A percentile compares a stretch with the other conserved stretches of the same genome.
These are phyloP conservation scores for Novumbra hubbsi DNA, from an alignment of 2,797 vertebrate genomes.

Conservation along the genomic window DNA sequence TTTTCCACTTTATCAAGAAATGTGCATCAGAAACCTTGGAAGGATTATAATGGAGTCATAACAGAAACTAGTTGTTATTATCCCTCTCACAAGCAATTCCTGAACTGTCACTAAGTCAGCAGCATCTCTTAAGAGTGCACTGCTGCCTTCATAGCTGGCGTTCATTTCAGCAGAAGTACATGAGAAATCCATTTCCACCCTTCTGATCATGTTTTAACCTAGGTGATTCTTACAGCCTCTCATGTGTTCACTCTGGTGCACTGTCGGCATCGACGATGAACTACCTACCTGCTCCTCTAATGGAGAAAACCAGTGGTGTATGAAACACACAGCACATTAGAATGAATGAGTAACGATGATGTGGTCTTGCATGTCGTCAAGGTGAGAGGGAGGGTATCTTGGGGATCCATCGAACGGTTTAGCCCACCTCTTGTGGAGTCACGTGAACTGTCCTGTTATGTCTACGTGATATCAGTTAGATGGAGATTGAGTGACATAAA, in stretches of 20 bases:
- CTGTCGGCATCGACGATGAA: neutral
- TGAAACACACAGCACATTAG: slow-evolving; percentile 11
- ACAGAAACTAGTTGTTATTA: neutral
- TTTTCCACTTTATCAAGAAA: slow-evolving; percentile 11
- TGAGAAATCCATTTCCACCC: slow-evolving; percentile 50
- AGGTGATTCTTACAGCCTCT: slow-evolving; percentile 11
- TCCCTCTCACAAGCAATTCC: slow-evolving; percentile 26
- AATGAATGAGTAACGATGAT: slow-evolving; percentile 36
- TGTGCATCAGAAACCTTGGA: neutral
- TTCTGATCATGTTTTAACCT: slow-evolving; percentile 22
- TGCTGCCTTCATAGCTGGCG: slow-evolving; percentile 38
- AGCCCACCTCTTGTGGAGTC: slow-evolving; percentile 51
- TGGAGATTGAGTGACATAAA: slow-evolving; percentile 9
- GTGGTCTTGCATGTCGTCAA: slow-evolving; percentile 5
- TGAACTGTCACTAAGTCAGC: slow-evolving; percentile 46
- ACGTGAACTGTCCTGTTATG: slow-evolving; percentile 8
- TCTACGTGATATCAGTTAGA: slow-evolving; percentile 9
- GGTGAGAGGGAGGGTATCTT: slow-evolving; percentile 1
- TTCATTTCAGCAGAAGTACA: slow-evolving; percentile 45
- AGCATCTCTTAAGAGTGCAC: neutral
- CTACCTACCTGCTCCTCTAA: slow-evolving; percentile 21
- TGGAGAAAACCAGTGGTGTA: slow-evolving; percentile 26
- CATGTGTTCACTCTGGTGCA: slow-evolving; percentile 11
- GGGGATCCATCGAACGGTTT: slow-evolving; percentile 6
- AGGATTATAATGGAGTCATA: neutral